Base-by-base conservation (phyloP, 2,797 vertebrate species). In the Thamnophis elegans region DNA sequence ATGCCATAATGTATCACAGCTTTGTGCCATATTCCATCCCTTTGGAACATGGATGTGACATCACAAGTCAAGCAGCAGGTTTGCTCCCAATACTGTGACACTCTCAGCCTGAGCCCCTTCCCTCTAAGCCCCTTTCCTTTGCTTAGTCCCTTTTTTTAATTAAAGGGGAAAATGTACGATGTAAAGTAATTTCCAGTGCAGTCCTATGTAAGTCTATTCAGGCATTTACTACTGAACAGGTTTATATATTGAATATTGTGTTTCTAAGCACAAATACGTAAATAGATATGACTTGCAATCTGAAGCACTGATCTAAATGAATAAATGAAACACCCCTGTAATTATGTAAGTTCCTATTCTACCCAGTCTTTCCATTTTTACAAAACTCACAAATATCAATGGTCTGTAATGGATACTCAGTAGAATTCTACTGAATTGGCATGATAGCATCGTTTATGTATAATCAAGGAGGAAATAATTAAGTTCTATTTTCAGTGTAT, bases 391-490 rank as follows among this genome's bases (percentile, higher is more conserved):
- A 87, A 93, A 85, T 89, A 26, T 60, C 65, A 91, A 0, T 25
- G 59, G 10, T 89, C 1, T 91, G 62, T 89, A 42, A 25, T 62
- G 54, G 22, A 22, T 47, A 82, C 3, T 60, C 59, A 89, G 26
- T 51, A 47, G 68, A 87, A 68, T 87, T 95, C 86, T 91, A 85
- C 91, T 59, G 53, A 28, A 16, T 12, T 91, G 2, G 4, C 89
- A 20, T 85, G 55, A 92, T 78, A 89, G 28, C n/a, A 54, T 62
- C 85, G 12, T 51, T 94, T 28, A 36, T 55, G 0, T 91, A 32
- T 82, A 94, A 94, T 93, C 85, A 91, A 88, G 82, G 88, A 95
- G 87, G 91, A 94, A 94, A 2, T 92, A 94, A 95, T 93, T 89
- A 93, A 92, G 1, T 51, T 93, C 32, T 92, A 59, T 36, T 95